Evolutionary conservation across 2,888 invertebrate genomes (phyloP).

Genomic region (Latheticus oryzae): DNA sequence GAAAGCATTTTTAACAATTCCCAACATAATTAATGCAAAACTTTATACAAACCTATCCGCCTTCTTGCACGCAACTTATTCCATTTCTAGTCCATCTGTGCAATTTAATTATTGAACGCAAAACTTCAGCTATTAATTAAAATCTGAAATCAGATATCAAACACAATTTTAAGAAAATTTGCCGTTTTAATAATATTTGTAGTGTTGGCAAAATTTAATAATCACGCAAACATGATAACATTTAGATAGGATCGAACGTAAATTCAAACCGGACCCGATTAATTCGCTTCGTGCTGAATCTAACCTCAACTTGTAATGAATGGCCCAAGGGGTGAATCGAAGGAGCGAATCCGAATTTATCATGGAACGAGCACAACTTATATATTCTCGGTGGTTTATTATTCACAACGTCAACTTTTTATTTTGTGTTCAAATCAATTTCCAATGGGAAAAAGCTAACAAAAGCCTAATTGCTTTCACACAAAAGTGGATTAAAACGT

Average conservation of each 20-base stretch:
- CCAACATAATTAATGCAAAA: slow-evolving; percentile 28
- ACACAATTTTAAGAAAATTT: slow-evolving; percentile 29
- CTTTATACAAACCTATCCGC: slow-evolving; percentile 1
- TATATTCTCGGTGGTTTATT: slow-evolving; percentile 29
- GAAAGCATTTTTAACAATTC: slow-evolving; percentile 23
- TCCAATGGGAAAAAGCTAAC: slow-evolving; percentile 5
- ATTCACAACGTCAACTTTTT: slow-evolving; percentile 27
- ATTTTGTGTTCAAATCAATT: slow-evolving; percentile 7
- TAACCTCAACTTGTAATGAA: slow-evolving; percentile 47
- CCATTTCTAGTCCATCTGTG: slow-evolving; percentile 21
- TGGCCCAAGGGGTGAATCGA: slow-evolving; percentile 42
- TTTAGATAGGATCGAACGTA: slow-evolving; percentile 52
- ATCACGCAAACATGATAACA: slow-evolving; percentile 51
- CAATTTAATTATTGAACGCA: slow-evolving; percentile 22
- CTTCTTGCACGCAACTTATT: slow-evolving; percentile 18
- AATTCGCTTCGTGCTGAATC: slow-evolving; percentile 50
- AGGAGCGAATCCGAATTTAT: slow-evolving; percentile 42
- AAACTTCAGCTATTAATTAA: slow-evolving; percentile 21
- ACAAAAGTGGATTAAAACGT: slow-evolving; percentile 11
- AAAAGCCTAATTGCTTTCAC: slow-evolving; percentile 16
- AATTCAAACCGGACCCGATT: slow-evolving; percentile 52
- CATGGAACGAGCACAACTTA: slow-evolving; percentile 26
- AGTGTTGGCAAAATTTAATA: slow-evolving; percentile 45
- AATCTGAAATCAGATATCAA: slow-evolving; percentile 30
- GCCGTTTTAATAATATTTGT: slow-evolving; percentile 31